These are phyloP conservation scores for Raja brachyura DNA, from an alignment of 2,113 vertebrate species.

Conservation along the genomic window DNA sequence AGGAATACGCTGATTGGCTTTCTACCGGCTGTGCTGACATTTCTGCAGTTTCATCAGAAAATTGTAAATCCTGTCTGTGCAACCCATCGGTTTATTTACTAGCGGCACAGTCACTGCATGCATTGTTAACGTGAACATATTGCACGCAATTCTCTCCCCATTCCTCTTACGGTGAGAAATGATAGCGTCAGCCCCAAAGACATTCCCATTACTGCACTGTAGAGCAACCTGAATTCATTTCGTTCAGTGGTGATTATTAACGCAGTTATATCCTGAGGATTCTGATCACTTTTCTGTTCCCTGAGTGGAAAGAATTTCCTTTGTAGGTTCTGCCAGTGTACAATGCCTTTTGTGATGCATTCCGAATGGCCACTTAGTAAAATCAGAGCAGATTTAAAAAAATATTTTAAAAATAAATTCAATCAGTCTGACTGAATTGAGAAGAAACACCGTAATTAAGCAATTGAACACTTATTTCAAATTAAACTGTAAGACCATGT, in stretches of 20 bases:
- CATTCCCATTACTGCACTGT: constrained; percentile 11
- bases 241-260: constrained; percentile 27
- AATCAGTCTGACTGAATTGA: neutral
- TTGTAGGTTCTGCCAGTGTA: neutral
- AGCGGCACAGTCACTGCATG: constrained; percentile 39
- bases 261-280: neutral
- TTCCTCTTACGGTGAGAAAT: constrained; percentile 24
- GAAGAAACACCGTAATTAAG: neutral
- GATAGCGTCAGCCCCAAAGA: constrained; percentile 32
- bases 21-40: constrained; percentile 54
- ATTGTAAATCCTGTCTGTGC: constrained; percentile 61
- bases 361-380: neutral
- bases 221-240: constrained; percentile 24
- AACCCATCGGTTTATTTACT: constrained; percentile 54
- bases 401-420: neutral
- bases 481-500: neutral
- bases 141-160: neutral
- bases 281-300: neutral
- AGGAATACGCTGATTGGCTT: constrained; percentile 66
- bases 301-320: neutral
- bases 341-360: neutral
- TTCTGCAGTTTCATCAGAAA: constrained; percentile 66
- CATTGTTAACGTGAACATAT: constrained; percentile 37
- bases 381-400: neutral
- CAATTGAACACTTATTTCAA: neutral